Evolutionary conservation across 2,888 invertebrate species (phyloP), one percentile per base, ranked within the genome.

Genomic region (Amphipoea lucens): DNA sequence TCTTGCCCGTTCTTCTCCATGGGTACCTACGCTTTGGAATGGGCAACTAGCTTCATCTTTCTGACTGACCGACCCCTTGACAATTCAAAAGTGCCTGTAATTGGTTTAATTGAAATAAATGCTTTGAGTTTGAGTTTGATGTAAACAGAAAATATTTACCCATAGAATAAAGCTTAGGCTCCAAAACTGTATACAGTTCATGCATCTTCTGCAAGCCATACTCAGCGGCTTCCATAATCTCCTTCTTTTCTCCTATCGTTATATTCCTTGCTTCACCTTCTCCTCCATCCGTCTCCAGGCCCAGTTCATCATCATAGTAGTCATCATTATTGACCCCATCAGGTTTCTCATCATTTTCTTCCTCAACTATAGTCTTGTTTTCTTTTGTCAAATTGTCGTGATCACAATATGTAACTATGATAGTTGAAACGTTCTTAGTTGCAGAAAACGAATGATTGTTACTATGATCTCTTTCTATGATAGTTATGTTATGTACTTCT

Each of bases 121-220:
- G 29, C 29, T 29, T 29, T 29, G 29, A 29, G 29, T 29, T 29
- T 29, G 29, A 29, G 29, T 29, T 29, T 29, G 29, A 29, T 36
- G 36, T 20, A 20, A 36, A 29, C 11, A 57, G 20, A 14, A 0
- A 74, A 17, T 45, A 91, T 97, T 97, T 91, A 98, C 98, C 98
- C 97, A 98, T 97, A 65, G 97, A 97, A 93, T 98, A 98, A 36
- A 98, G 95, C 85, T 97, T 97, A 0, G 98, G 98, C 90, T 98
- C 98, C 89, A 97, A 97, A 76, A 97, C 96, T 57, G 97, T 96
- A 88, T 97, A 97, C 40, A 98, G 93, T 79, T 98, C 97, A 85
- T 97, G 97, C 97, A 98, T 98, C 83, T 97, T 97, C 87, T 97
- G 96, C 91, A 98, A 95, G 4, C 98, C 98, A 89, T 97, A 97